A percentile compares a stretch with the other conserved stretches of the same genome.
phyloP scores from a whole-genome alignment of 1,140 invertebrate species.

The Tetragnatha versicolor region DNA sequence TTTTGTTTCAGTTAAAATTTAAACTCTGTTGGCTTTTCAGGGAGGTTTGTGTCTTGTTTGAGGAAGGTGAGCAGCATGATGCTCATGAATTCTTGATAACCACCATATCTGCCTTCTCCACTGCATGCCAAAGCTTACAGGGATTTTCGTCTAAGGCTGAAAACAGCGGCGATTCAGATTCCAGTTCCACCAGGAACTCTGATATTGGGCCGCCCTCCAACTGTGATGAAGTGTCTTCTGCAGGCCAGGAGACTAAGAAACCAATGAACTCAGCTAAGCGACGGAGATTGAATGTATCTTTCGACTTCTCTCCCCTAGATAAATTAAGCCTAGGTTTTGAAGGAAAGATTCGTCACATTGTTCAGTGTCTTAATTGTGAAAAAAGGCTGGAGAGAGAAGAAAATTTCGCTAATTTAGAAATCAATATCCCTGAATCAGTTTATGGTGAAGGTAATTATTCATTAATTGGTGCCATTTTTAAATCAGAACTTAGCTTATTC shows the following conservation, averaged over 20 bases:
- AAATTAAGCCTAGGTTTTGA: constrained; percentile 19
- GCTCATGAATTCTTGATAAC: constrained; percentile 41
- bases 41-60: constrained; percentile 33
- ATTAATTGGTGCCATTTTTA: background rate
- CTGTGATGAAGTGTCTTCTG: background rate
- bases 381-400: constrained; percentile 11
- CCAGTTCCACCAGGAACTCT: background rate
- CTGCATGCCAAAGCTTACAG: background rate
- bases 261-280: background rate
- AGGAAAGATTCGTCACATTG: constrained; percentile 22
- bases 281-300: background rate
- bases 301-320: background rate
- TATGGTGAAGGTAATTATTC: background rate
- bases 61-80: constrained; percentile 45
- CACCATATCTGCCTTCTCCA: background rate
- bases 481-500: background rate
- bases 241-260: background rate
- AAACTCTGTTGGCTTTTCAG: background rate
- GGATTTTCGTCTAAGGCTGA: background rate
- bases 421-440: constrained; percentile 17
- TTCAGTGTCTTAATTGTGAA: constrained; percentile 32
- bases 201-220: background rate
- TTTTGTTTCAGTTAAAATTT: background rate
- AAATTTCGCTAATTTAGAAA: constrained; percentile 22
- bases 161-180: background rate